Evolutionary conservation across 37 sponge, comb jelly and placozoan species (phyloP).

Genomic region (Beroe forskalii): DNA sequence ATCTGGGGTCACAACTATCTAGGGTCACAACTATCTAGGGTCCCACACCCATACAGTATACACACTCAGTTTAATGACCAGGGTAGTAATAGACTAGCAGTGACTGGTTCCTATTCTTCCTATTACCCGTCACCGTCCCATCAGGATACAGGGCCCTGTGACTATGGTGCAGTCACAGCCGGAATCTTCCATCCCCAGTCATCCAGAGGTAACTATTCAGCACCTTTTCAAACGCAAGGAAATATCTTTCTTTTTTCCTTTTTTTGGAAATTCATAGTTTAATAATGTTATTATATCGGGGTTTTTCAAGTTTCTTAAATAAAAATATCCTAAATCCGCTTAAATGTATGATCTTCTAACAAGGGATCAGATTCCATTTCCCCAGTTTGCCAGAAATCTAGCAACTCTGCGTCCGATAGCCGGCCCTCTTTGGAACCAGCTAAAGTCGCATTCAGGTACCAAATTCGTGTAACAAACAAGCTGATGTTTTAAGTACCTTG

Average conservation of each 20-base stretch:
- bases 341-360: conserved; percentile 32
- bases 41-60: too few relatives aligned
- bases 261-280: too few relatives aligned
- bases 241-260: too few relatives aligned
- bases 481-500: too few relatives aligned
- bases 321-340: too few relatives aligned
- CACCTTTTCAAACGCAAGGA: too few relatives aligned
- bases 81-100: not conserved
- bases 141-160: not conserved
- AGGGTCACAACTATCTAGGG: too few relatives aligned
- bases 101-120: not conserved
- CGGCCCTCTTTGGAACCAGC: conserved; percentile 40
- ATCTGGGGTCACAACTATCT: too few relatives aligned
- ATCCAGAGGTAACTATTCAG: conserved; percentile 47
- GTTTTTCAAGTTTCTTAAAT: too few relatives aligned
- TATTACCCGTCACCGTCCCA: not conserved
- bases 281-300: too few relatives aligned
- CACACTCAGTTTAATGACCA: too few relatives aligned
- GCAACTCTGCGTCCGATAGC: conserved; percentile 27
- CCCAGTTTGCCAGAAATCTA: conserved; percentile 50
- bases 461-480: not conserved
- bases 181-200: conserved; percentile 49
- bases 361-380: conserved; percentile 45
- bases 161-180: not conserved
- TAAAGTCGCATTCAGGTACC: conserved; percentile 51